Conservation (phyloP, 2,888 invertebrate species). For the Brachyopa scutellaris region DNA sequence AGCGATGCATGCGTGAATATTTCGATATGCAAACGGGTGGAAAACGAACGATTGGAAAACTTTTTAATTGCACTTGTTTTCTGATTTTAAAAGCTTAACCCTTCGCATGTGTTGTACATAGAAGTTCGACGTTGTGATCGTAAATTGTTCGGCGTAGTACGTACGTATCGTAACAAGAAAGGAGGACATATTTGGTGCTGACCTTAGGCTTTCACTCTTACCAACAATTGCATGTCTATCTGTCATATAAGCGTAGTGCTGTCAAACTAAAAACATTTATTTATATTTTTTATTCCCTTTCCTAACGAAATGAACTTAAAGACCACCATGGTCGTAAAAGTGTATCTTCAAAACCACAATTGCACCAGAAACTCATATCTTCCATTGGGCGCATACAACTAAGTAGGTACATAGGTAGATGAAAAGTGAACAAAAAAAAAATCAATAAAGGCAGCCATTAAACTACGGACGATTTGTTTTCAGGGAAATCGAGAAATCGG, state of each 20-base stretch:
- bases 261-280: too few relatives aligned
- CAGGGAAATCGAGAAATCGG: background rate
- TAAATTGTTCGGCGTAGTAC: slow-evolving; percentile 4
- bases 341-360: background rate
- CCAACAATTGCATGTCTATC: too few relatives aligned
- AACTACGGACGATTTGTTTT: slow-evolving; percentile 49
- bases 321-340: background rate
- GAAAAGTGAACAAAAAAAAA: background rate
- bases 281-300: too few relatives aligned
- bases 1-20: slow-evolving; percentile 53
- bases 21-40: slow-evolving; percentile 25
- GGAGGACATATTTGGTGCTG: background rate
- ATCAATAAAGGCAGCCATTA: slow-evolving; percentile 44
- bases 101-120: slow-evolving; percentile 9
- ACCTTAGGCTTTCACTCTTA: too few relatives aligned
- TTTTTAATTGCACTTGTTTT: slow-evolving; percentile 29
- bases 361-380: slow-evolving; percentile 33
- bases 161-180: too few relatives aligned
- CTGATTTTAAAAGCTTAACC: slow-evolving; percentile 19
- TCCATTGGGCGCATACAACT: slow-evolving; percentile 25
- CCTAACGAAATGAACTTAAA: too few relatives aligned
- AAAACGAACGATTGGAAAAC: slow-evolving; percentile 1
- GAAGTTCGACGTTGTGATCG: background rate
- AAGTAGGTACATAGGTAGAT: background rate
- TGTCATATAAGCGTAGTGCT: too few relatives aligned